These are phyloP conservation scores for Chymomyza fuscimana DNA, from an alignment of 2,888 invertebrate genomes.

Conservation along the genomic window DNA sequence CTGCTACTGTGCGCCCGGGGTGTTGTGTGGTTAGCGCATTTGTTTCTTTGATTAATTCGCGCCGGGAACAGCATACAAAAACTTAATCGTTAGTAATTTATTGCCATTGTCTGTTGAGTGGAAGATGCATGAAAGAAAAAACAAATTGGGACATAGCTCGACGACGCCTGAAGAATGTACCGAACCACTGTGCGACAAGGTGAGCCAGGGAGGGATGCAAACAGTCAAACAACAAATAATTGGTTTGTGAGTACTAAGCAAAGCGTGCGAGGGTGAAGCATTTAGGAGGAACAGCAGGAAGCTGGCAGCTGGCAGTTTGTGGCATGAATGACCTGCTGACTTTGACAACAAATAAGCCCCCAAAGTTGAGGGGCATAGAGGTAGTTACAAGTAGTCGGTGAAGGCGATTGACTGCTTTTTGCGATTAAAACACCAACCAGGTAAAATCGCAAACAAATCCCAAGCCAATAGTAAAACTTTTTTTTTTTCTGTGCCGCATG, in stretches of 20 bases:
- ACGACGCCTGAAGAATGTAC: background rate
- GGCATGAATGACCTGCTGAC: slow-evolving; percentile 58
- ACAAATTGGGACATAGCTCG: slow-evolving; percentile 14
- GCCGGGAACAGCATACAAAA: slow-evolving; percentile 42
- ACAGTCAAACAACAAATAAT: slow-evolving; percentile 51
- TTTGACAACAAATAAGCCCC: slow-evolving; percentile 51
- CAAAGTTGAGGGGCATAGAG: background rate
- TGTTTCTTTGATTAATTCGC: slow-evolving; percentile 59
- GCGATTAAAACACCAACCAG: background rate
- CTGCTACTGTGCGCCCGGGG: background rate
- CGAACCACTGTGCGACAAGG: background rate
- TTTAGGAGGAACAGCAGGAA: background rate
- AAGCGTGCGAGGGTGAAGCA: background rate
- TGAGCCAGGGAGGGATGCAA: slow-evolving; percentile 38
- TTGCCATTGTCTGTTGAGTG: slow-evolving; percentile 45
- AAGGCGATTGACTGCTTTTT: background rate
- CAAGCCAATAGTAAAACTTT: too few species aligned
- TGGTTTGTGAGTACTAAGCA: slow-evolving; percentile 37
- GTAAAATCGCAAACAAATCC: too few species aligned
- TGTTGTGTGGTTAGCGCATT: slow-evolving; percentile 34
- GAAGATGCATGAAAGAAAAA: slow-evolving; percentile 8
- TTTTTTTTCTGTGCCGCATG: too few species aligned
- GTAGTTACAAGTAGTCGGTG: background rate
- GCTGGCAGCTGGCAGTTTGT: slow-evolving; percentile 18
- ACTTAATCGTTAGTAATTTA: slow-evolving; percentile 73